Base-by-base conservation (phyloP, 2,797 vertebrate species). In the Chaetophractus vellerosus region DNA sequence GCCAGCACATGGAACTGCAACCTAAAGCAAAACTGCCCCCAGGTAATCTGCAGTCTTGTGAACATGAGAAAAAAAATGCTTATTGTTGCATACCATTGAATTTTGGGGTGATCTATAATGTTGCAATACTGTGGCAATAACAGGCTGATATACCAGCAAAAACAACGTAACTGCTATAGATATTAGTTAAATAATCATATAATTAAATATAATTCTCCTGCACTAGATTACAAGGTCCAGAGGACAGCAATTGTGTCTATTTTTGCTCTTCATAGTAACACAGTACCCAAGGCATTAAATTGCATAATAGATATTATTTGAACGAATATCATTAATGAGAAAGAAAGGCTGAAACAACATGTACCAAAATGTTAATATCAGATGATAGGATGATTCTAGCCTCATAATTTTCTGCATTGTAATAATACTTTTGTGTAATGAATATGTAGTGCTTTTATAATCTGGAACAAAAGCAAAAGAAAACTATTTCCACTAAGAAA, bases 141-240 rank as follows among this genome's bases (percentile, higher is more conserved):
- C 16, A 88, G 5, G 36, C 26, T 91, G 45, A 93, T 59, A 31
- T 45, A 69, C 61, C 59, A 91, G 41, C 36, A 78, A 91, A 94
- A 91, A 31, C 41, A 72, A 75, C 69, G 24, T 45, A 45, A 45
- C 45, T 85, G 6, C 45, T 78, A 36, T 6, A 90, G 14, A 85
- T 48, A 94, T 81, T 93, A 78, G 24, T 81, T 91, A 88, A 96
- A 83, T 84, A 96, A 87, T 94, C 79, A 83, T 48, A 79, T 93
- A 96, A 90, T 87, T 97, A 88, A 92, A 90, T 69, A 57, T 68
- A 81, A 87, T 96, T 88, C 36, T 93, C 55, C 26, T 23, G 76
- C 10, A 68, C 71, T 55, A 91, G 45, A 94, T 89, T 96, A 94
- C 64, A 86, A 59, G 36, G 59, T 93, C 38, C 91, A 96, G 24